Percentiles rank a stretch among this genome's conserved stretches.
Evolutionary conservation across 2,797 vertebrate genomes (phyloP).

Genomic region (Notolabrus celidotus): DNA sequence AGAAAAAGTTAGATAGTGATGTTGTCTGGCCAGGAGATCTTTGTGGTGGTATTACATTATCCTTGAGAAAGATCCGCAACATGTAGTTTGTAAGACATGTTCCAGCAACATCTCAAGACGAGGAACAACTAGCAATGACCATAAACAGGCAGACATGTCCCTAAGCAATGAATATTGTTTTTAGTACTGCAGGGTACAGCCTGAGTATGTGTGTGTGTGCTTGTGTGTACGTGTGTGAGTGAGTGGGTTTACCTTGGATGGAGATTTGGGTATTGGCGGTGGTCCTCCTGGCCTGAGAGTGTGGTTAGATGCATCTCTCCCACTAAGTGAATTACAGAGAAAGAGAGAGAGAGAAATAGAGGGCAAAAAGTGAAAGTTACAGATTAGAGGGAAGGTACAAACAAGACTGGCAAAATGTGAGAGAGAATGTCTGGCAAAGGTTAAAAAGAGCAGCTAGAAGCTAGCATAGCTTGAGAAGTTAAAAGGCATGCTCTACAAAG

Average conservation of each 20-base stretch:
- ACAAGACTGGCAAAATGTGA: neutral
- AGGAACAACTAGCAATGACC: too few species aligned
- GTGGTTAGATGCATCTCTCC: conserved; percentile 91
- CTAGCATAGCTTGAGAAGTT: conserved; percentile 16
- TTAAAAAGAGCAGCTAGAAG: conserved; percentile 26
- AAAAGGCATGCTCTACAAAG: conserved; percentile 66
- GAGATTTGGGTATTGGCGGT: conserved; percentile 93
- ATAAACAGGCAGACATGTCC: too few species aligned
- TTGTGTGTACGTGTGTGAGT: neutral
- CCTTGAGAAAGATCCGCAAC: neutral
- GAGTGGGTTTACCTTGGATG: conserved; percentile 90
- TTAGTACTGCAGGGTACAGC: neutral
- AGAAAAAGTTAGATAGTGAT: neutral
- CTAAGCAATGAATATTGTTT: neutral
- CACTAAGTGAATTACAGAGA: conserved; percentile 61
- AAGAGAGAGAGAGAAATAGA: conserved; percentile 7
- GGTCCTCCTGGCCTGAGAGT: conserved; percentile 89
- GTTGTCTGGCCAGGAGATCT: neutral
- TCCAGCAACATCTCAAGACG: too few species aligned
- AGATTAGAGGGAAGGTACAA: conserved; percentile 17
- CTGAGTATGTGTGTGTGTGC: neutral
- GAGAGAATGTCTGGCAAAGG: conserved; percentile 4
- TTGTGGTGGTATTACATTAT: too few species aligned
- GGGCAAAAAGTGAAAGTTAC: neutral
- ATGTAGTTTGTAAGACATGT: too few species aligned